Base-by-base conservation (phyloP, 64 coral and sea anemone genomes). In the Montipora efflorescens region DNA sequence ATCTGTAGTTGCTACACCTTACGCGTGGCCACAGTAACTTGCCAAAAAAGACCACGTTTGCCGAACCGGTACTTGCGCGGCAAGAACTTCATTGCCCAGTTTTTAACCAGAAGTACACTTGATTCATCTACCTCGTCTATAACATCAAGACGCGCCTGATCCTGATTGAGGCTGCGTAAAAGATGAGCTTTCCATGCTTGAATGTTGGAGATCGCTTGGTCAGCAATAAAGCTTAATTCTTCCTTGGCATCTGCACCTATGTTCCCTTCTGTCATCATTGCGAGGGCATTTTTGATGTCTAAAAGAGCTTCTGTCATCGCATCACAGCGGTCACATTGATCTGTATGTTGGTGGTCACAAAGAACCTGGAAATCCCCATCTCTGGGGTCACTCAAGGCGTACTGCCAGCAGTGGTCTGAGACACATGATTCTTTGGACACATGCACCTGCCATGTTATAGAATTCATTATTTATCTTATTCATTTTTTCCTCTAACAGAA, bases 51-150 rank as follows among this genome's bases (percentile, higher is more conserved):
- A 19, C 87, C 73, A 19, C 57, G 28, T 23, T 89, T 89, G 3
- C 57, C 87, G 44, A 64, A 89, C 87, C 74, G 19, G 45, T 78
- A 89, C 51, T 89, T 89, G 8, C 57, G n/a, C 44, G 74, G 74
- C 5, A 78, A 20, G 52, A 90, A 78, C 50, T 90, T 90, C 75
- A 90, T 78, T 5, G 87, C 87, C 87, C 87, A 79, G 87, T 90
- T 75, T 79, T 47, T 3, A 10, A 79, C 28, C 1, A 66, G 51
- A 12, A 90, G n/a, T 43, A 90, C 74, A 47, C 52, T 48, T 14
- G 19, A 47, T 13, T 58, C 58, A 48, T 78, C 10, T 23, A 90
- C 52, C 22, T 14, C 55, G 19, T 90, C 25, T 45, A 66, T 62
- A 11, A 59, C 11, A 11, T 90, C 74, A 46, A 90, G 75, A 8